These are phyloP conservation scores for Labroides dimidiatus DNA, from an alignment of 2,797 vertebrate species.

Conservation along the genomic window DNA sequence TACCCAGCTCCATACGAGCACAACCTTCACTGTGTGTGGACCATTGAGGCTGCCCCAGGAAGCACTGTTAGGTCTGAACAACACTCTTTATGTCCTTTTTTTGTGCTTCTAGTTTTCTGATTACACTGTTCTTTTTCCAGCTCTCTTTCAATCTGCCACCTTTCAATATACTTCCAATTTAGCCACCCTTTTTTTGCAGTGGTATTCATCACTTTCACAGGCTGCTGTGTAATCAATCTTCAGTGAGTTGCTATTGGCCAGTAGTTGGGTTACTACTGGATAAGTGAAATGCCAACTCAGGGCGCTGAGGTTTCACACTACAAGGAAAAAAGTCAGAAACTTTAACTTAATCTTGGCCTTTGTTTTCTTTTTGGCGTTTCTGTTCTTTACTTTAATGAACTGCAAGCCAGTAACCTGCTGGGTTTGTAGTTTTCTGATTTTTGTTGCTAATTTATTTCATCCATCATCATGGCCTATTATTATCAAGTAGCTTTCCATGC, in stretches of 20 bases:
- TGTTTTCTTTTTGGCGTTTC: not conserved
- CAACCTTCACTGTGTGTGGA: constrained; percentile 97
- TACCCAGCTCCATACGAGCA: constrained; percentile 97
- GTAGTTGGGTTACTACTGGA: constrained; percentile 51
- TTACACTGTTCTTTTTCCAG: constrained; percentile 59
- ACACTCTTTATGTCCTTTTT: constrained; percentile 28
- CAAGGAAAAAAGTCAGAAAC: constrained; percentile 26
- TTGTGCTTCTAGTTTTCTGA: constrained; percentile 49
- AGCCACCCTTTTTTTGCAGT: constrained; percentile 48
- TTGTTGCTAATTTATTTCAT: constrained; percentile 1
- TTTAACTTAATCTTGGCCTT: not conserved
- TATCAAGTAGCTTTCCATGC: not conserved
- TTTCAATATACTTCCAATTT: constrained; percentile 69
- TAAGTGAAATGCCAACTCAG: constrained; percentile 45
- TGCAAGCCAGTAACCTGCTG: not conserved
- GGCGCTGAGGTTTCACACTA: constrained; percentile 33
- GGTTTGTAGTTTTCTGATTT: not conserved
- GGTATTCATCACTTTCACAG: constrained; percentile 69
- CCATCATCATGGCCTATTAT: not conserved
- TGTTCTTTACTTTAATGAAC: not conserved
- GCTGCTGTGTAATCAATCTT: constrained; percentile 72
- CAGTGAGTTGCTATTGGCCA: constrained; percentile 50
- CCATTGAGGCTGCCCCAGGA: constrained; percentile 92
- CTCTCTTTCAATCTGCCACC: constrained; percentile 65
- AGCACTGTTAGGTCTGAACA: constrained; percentile 95